Conservation (phyloP, 2,797 vertebrate species). For the Peromyscus aztecus region DNA sequence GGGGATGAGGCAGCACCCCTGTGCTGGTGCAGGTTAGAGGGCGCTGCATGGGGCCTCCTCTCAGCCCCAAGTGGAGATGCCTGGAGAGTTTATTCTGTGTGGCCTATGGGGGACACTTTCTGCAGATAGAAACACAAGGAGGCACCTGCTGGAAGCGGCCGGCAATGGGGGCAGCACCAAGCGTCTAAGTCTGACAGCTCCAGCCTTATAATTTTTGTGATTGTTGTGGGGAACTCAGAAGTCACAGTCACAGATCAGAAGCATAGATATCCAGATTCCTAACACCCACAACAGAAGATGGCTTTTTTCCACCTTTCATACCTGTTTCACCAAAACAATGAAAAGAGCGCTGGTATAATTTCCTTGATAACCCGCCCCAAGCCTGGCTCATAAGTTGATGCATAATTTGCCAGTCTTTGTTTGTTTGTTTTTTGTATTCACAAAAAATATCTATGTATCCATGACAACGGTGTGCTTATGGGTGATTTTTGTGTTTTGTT, state of each 20-base stretch:
- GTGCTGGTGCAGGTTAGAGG: neutral
- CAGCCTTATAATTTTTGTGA: neutral
- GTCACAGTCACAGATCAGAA: neutral
- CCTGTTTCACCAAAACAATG: neutral
- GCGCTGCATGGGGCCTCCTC: neutral
- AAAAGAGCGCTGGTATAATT: neutral
- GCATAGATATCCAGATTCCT: neutral
- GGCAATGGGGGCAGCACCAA: neutral
- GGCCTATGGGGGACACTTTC: neutral
- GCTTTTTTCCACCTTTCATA: neutral
- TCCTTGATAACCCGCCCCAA: neutral
- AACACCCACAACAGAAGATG: neutral
- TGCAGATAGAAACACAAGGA: neutral
- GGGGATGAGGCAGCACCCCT: fast-evolving
- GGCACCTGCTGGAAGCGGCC: neutral
- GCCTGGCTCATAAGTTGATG: neutral
- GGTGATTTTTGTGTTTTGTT: neutral
- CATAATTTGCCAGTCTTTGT: neutral
- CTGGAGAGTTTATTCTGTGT: neutral
- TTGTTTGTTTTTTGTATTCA: neutral
- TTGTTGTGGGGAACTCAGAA: neutral
- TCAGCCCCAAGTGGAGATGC: neutral
- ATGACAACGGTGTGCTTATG: neutral
- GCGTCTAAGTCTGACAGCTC: neutral
- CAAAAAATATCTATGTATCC: neutral